phyloP scores from a whole-genome alignment of 2,797 vertebrate species.

The Pitangus sulphuratus region DNA sequence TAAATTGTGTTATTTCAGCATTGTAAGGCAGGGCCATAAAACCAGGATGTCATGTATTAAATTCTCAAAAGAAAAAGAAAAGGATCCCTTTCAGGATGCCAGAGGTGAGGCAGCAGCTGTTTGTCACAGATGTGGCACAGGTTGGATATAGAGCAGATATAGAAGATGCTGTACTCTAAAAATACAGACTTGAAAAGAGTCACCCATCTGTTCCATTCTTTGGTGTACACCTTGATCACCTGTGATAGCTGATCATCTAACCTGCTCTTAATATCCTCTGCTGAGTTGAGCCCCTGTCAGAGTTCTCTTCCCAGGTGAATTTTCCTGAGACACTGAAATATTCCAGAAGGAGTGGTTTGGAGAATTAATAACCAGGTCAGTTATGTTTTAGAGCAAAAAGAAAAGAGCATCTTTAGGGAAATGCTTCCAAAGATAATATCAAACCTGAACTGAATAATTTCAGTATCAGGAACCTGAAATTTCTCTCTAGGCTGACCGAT shows the following conservation, averaged over 20 bases:
- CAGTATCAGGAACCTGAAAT: neutral
- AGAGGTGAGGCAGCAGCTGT: neutral
- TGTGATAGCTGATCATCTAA: neutral
- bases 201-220: neutral
- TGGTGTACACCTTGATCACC: neutral
- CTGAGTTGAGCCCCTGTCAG: neutral
- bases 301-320: neutral
- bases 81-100: neutral
- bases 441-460: neutral
- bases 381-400: neutral
- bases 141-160: neutral
- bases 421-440: neutral
- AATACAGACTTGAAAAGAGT: neutral
- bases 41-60: neutral
- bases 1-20: neutral
- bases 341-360: neutral
- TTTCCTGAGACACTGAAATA: neutral
- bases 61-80: neutral
- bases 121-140: neutral
- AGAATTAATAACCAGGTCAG: neutral
- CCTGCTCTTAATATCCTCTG: neutral
- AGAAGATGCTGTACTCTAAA: neutral
- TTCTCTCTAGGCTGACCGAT: neutral
- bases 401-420: neutral
- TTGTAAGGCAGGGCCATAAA: neutral